Conservation (phyloP, 2,113 vertebrate species). For the Tonatia bakeri region DNA sequence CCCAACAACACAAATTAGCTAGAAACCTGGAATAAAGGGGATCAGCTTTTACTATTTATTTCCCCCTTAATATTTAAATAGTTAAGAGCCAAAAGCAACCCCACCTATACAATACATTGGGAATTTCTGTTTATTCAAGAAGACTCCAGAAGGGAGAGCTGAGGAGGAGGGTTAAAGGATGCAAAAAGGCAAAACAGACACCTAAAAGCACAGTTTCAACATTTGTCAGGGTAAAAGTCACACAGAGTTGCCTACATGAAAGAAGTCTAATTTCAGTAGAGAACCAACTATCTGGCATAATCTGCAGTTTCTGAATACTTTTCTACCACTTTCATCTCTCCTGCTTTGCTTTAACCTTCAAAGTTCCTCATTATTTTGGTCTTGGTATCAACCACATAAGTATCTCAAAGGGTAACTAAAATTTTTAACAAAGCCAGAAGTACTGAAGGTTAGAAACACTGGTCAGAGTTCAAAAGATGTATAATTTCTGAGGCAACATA, state of each 20-base stretch:
- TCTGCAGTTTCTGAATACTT: not conserved
- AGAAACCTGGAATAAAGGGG: not conserved
- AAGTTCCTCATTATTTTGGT: conserved; percentile 25
- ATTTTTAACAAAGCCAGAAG: conserved; percentile 38
- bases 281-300: not conserved
- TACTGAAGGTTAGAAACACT: not conserved
- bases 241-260: not conserved
- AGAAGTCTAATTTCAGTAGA: not conserved
- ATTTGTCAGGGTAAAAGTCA: not conserved
- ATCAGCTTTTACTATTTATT: not conserved
- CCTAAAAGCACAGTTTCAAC: not conserved
- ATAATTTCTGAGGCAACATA: conserved; percentile 4
- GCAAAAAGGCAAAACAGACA: not conserved
- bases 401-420: conserved; percentile 17
- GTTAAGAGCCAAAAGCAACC: conserved; percentile 38
- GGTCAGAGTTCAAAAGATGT: conserved; percentile 42
- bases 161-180: not conserved
- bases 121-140: conserved; percentile 36
- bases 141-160: not conserved
- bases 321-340: not conserved
- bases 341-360: not conserved
- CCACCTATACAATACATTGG: not conserved
- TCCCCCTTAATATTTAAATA: not conserved
- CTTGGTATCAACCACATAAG: not conserved
- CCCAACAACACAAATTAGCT: not conserved